Base-by-base conservation (phyloP, 1,140 invertebrate genomes). In the Holotrichia oblita region DNA sequence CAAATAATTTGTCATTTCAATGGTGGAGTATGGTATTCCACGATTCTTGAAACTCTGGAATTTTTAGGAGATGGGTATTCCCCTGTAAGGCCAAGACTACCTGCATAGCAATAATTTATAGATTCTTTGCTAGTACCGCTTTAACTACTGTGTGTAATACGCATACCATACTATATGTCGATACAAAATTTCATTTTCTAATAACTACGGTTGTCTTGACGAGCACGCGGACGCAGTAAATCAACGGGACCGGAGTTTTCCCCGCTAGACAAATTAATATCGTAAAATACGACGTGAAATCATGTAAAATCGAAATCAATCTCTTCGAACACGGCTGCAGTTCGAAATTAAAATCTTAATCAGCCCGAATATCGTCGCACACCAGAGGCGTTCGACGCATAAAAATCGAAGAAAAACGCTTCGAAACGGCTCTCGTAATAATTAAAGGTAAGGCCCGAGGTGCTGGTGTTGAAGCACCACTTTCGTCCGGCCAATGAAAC, bases 271-370 rank as follows among this genome's bases (percentile, higher is more conserved):
- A 69, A 69, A 69, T 69, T 69, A 69, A 69, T 69, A 69, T 69
- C 22, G 61, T 69, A 14, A 69, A 69, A 69, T 69, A 69, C 61
- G 61, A 69, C 22, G 61, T 22, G 22, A 27, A 22, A 69, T 69
- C 61, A 69, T 69, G 61, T 69, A 69, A 69, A 69, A 69, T 69
- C 61, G 61, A 22, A 69, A 69, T 69, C 61, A 69, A 69, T 69
- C 61, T 69, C 61, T 12, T 10, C 7, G 27, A 22, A 34, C 61
- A 69, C 61, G 61, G 61, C 27, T 34, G 61, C 61, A 34, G 61
- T 69, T 69, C 27, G 27, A 69, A 69, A 69, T 69, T 69, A 69
- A 69, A 69, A 69, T 69, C 61, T 69, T 69, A 69, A 69, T 69
- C 61, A 27, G 14, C 61, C 48, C 27, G 61, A 69, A 69, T 22